Percentiles rank a stretch among this genome's conserved stretches.
These are phyloP conservation scores for Scaptomyza cyrtandrae DNA, from an alignment of 2,888 invertebrate species.

Conservation along the genomic window DNA sequence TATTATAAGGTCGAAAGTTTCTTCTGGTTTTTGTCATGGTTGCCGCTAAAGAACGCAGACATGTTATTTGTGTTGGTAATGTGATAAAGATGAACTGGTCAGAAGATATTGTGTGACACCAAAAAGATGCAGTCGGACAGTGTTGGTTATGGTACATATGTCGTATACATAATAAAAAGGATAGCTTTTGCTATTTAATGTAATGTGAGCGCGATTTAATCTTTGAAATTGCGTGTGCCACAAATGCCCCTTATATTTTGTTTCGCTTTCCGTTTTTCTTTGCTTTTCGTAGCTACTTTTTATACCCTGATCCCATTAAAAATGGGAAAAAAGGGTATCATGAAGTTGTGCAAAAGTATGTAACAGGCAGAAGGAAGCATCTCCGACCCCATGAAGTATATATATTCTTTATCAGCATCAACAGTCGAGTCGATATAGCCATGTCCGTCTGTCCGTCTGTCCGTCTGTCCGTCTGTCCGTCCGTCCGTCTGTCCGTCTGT, in stretches of 20 bases:
- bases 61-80: slow-evolving; percentile 60
- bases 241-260: slow-evolving; percentile 54
- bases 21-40: background rate
- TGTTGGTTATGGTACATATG: background rate
- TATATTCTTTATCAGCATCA: too few relatives aligned
- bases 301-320: too few relatives aligned
- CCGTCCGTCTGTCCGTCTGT: too few relatives aligned
- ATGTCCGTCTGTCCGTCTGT: too few relatives aligned
- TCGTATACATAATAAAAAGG: slow-evolving; percentile 43
- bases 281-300: slow-evolving; percentile 3
- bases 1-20: slow-evolving; percentile 72
- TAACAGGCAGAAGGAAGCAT: too few relatives aligned
- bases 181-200: slow-evolving; percentile 42
- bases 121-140: slow-evolving; percentile 9
- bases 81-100: slow-evolving; percentile 70
- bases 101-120: slow-evolving; percentile 18
- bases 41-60: slow-evolving; percentile 2
- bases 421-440: too few relatives aligned
- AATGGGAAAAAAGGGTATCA: too few relatives aligned
- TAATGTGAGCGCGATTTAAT: slow-evolving; percentile 70
- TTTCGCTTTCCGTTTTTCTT: slow-evolving; percentile 8
- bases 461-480: too few relatives aligned
- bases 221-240: slow-evolving; percentile 64
- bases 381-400: too few relatives aligned
- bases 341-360: too few relatives aligned